A percentile compares a stretch with the other conserved stretches of the same genome.
Conservation (phyloP, 2,888 invertebrate species). For the Ptilodon capucinus region DNA sequence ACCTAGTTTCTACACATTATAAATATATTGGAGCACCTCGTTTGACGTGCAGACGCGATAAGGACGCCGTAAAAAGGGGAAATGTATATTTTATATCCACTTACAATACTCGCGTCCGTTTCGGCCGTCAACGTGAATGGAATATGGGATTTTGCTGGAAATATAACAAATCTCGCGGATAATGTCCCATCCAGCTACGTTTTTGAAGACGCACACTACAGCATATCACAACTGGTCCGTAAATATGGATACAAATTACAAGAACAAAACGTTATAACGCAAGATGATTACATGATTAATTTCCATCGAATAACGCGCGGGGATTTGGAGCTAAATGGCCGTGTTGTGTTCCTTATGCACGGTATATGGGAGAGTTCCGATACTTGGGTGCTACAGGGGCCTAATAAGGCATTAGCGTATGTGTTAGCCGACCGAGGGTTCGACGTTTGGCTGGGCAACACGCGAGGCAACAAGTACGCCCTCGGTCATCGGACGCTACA, state of each 20-base stretch:
- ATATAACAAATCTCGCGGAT: conserved; percentile 10
- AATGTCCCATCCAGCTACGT: conserved; percentile 2
- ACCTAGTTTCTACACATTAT: conserved; percentile 11
- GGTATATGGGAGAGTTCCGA: conserved; percentile 84
- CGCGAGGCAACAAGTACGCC: conserved; percentile 86
- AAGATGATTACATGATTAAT: conserved; percentile 60
- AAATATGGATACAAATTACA: conserved; percentile 56
- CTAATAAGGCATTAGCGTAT: conserved; percentile 83
- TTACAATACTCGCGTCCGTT: conserved; percentile 15
- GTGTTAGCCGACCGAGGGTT: conserved; percentile 85
- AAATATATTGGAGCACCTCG: conserved; percentile 15
- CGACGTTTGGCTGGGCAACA: conserved; percentile 93
- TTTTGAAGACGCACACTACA: conserved; percentile 48
- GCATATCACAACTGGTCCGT: conserved; percentile 43
- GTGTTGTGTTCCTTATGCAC: conserved; percentile 88
- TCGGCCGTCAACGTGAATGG: conserved; percentile 8
- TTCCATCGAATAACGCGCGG: conserved; percentile 53
- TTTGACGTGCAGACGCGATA: conserved; percentile 8
- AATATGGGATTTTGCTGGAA: conserved; percentile 20
- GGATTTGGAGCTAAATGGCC: conserved; percentile 25
- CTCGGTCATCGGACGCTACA: conserved; percentile 44
- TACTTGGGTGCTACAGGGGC: conserved; percentile 78
- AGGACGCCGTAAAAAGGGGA: conserved; percentile 9
- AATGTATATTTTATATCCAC: conserved; percentile 19
- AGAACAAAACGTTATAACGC: conserved; percentile 52